Base-by-base conservation (phyloP, 2,888 invertebrate genomes). In the Notodonta dromedarius region DNA sequence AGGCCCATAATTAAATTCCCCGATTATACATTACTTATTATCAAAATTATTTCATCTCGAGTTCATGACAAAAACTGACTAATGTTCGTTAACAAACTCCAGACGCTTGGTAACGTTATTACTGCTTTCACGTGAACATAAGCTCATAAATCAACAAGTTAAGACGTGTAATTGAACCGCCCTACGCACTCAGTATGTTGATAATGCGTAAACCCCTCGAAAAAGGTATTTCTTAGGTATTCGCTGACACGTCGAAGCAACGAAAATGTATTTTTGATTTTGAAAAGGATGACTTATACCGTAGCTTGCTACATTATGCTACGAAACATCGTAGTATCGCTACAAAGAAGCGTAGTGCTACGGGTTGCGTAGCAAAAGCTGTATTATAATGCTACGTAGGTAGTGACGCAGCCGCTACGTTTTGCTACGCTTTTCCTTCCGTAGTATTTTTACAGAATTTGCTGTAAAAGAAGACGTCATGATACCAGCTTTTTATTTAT, bases 111-210 rank as follows among this genome's bases (percentile, higher is more conserved):
- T 48, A 57, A 57, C 13, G 46, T 54, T 59, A 52, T 59, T 57
- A 59, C 61, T 51, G 40, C 44, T 54, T 57, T 0, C 48, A 9
- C 44, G 11, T 59, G 56, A 58, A 62, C 59, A 56, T 40, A 52
- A 52, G 24, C 52, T 44, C 8, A 57, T 66, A 62, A 59, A 66
- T 66, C 59, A 66, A 56, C 52, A 39, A 53, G 55, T 48, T 59
- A 55, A 48, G 56, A 56, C 39, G 56, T 2, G 52, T 52, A 52
- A 52, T 52, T 52, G 52, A 52, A 9, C 32, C 52, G 32, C 52
- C 32, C 32, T 32, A 13, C 5, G 12, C 32, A 32, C 52, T 35
- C 32, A 32, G 52, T 52, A 32, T 5, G 32, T 32, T 32, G 32
- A 13, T 52, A 32, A 32, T 32, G 6, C 32, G 5, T 35, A 16